phyloP scores from a whole-genome alignment of 2,113 vertebrate species.

The Ceyx margarethae region DNA sequence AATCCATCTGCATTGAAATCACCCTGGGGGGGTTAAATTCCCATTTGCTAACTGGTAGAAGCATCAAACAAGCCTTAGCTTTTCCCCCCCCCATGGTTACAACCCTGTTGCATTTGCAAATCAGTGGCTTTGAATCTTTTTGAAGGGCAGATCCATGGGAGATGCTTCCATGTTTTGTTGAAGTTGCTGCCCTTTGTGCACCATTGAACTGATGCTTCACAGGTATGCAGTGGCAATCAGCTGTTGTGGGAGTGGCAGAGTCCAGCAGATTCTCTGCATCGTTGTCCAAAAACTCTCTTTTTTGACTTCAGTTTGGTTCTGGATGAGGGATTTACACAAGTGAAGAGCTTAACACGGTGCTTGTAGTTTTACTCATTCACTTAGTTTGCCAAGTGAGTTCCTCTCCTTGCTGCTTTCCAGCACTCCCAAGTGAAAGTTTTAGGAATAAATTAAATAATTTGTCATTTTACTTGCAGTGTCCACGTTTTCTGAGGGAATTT shows the following conservation, averaged over 20 bases:
- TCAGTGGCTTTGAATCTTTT: not conserved
- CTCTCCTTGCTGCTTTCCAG: not conserved
- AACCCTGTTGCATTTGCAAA: not conserved
- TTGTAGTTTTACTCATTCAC: not conserved
- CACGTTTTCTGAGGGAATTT: not conserved
- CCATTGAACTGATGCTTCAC: not conserved
- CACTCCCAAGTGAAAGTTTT: not conserved
- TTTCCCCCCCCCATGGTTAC: not conserved
- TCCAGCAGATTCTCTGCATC: not conserved
- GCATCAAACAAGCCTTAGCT: not conserved
- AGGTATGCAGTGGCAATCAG: not conserved
- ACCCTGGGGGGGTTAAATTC: not conserved
- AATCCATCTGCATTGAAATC: not conserved
- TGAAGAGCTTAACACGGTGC: not conserved
- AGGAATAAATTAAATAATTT: not conserved
- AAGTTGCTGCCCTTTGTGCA: conserved; percentile 11
- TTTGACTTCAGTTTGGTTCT: not conserved
- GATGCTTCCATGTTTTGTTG: not conserved
- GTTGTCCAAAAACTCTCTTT: not conserved
- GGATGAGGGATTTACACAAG: not conserved
- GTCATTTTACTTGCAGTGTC: not conserved
- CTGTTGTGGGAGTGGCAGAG: not conserved
- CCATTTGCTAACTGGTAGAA: not conserved
- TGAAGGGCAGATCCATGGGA: not conserved
- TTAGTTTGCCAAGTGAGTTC: not conserved